Base-by-base conservation (phyloP, 2,888 invertebrate genomes). In the Embidobia sp. region DNA sequence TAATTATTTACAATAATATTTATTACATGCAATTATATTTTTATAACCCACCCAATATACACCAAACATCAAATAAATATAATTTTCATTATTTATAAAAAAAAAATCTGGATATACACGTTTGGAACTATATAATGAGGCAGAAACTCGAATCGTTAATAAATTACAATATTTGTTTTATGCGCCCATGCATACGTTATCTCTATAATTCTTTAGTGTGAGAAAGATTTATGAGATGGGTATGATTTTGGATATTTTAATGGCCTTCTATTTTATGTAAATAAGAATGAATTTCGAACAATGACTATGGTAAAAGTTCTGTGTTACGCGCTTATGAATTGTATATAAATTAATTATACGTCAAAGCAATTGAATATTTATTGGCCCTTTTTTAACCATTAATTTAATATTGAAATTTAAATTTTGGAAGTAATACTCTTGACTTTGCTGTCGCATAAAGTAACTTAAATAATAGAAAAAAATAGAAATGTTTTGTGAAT, bases 161-260 rank as follows among this genome's bases (percentile, higher is more conserved):
- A 6, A 15, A 46, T 27, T 26, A 46, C 31, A 18, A 49, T 49
- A 15, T 15, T 15, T 15, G 35, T 35, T 13, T 15, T 15, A 35
- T 3, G 15, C 6, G 15, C 22, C 3, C 6, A 7, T 35, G 2
- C 15, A 15, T 33, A 33, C 27, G 8, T 27, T 15, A 27, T 27
- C 27, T 27, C 8, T 7, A 15, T 10, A 18, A 11, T 19, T 19
- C n/a, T 31, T 26, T 11, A 15, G 53, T 35, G 46, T 35, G 46
- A 55, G 29, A 33, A 67, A 67, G 66, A 67, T 67, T 67, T 67
- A 67, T 55, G 66, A 8, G 55, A 55, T 55, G 29, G 15, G 42
- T 55, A 67, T 67, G 66, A 67, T 67, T 64, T 67, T 46, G 46
- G 46, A 31, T 46, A 55, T 55, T 67, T 46, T 67, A 67, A 67